These are phyloP conservation scores for Lordiphosa fenestrarum DNA, from an alignment of 2,888 invertebrate genomes.

Conservation along the genomic window DNA sequence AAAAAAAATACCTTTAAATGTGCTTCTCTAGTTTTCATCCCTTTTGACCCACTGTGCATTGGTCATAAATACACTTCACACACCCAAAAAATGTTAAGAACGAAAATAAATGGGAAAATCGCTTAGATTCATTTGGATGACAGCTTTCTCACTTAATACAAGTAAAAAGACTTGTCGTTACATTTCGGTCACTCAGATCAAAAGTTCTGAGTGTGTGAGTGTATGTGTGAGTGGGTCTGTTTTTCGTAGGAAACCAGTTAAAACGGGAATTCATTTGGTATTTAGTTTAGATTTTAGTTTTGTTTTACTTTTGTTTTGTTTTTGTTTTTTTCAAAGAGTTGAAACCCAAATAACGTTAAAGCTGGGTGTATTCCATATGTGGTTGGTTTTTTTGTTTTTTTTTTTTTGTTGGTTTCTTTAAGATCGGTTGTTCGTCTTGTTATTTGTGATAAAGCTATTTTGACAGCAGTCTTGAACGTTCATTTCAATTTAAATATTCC, in stretches of 20 bases:
- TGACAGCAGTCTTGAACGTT: conserved; percentile 77
- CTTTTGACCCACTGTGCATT: too few relatives aligned
- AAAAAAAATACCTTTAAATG: too few relatives aligned
- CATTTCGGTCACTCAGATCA: conserved; percentile 75
- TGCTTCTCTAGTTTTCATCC: too few relatives aligned
- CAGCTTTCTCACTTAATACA: conserved; percentile 43
- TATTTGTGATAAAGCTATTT: conserved; percentile 73
- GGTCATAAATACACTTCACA: too few relatives aligned
- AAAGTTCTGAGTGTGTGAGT: conserved; percentile 48
- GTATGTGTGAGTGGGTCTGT: conserved; percentile 37
- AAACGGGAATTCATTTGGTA: conserved; percentile 46
- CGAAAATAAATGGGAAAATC: neutral
- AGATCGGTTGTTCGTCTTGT: conserved; percentile 31
- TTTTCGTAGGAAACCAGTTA: conserved; percentile 63
- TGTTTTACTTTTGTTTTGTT: conserved; percentile 15
- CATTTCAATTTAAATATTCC: conserved; percentile 71
- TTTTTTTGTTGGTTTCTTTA: conserved; percentile 6
- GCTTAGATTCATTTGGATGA: conserved; percentile 15
- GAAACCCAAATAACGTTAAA: conserved; percentile 71
- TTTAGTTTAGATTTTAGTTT: conserved; percentile 18
- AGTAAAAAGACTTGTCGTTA: conserved; percentile 62
- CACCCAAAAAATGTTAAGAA: conserved; percentile 10
- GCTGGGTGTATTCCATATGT: conserved; percentile 56
- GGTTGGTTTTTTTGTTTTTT: conserved; percentile 21
- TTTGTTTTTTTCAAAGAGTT: conserved; percentile 42